Evolutionary conservation across 2,113 vertebrate species (phyloP), one percentile per base, ranked within the genome.

Genomic region (Heliornis fulica): DNA sequence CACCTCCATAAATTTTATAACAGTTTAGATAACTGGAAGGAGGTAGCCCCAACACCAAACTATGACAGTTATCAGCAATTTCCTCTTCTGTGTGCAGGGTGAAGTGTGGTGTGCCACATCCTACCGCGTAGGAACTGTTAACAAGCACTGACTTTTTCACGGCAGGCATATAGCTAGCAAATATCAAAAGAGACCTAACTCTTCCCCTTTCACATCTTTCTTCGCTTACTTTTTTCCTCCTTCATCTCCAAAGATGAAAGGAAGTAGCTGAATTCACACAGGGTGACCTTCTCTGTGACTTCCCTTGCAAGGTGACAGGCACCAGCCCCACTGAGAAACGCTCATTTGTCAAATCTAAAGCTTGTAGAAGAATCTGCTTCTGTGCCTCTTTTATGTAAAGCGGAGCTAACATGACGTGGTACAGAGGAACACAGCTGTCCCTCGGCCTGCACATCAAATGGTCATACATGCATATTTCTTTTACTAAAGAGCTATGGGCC

Each of bases 21-120:
- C 94, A 95, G 91, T 94, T 96, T 87, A 91, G 85, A 88, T 78
- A 93, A 78, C 80, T 81, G 59, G 79, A 83, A 56, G 69, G 93
- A 92, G 83, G 83, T 66, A 92, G 94, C 64, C 89, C 78, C 72
- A 90, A 83, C 85, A 95, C 29, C 71, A 84, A 86, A 38, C 71
- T 88, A 83, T 81, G 90, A 89, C n/a, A 92, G 79, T 36, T 92
- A 96, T 92, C 92, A 89, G 85, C 11, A 5, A 87, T 92, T 96
- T 94, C 86, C 90, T 89, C 72, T 85, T 81, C 64, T 82, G 48
- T 34, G 64, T 1, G 1, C 4, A 0, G 76, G 46, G 92, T 74
- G 83, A 94, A 75, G 48, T 61, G 88, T 87, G 85, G 88, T 86
- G 56, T 87, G 92, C 90, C 88, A 94, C 93, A 89, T 96, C 90